Percentiles rank a stretch among this genome's conserved stretches.
These are phyloP conservation scores for Heliconius charithonia DNA, from an alignment of 2,888 invertebrate genomes.

Conservation along the genomic window DNA sequence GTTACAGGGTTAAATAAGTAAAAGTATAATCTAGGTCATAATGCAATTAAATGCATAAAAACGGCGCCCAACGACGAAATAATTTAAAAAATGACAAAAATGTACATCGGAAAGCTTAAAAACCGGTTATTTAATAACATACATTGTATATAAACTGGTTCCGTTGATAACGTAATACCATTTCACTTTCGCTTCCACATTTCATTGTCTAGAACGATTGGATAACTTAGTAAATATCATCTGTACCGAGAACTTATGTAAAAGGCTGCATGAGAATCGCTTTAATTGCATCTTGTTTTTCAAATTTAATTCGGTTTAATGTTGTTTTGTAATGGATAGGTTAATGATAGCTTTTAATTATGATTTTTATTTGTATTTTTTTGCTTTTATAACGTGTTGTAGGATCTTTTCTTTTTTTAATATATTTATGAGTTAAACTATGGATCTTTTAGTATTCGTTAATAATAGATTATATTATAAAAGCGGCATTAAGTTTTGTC, in stretches of 20 bases:
- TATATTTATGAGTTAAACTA: background rate
- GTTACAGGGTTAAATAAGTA: background rate
- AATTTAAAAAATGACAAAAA: conserved; percentile 28
- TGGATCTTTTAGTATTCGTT: no score
- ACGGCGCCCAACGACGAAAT: background rate
- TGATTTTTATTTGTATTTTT: conserved; percentile 51
- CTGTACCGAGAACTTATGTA: conserved; percentile 70
- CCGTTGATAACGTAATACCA: conserved; percentile 73
- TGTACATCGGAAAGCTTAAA: conserved; percentile 38
- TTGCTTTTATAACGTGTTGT: background rate
- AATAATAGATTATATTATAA: no score
- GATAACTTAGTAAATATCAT: conserved; percentile 78
- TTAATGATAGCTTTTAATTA: background rate
- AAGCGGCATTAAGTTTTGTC: no score
- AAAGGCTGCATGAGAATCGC: conserved; percentile 70
- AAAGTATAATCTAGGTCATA: conserved; percentile 11
- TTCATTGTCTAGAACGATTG: conserved; percentile 79
- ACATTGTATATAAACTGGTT: conserved; percentile 49
- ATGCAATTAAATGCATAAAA: conserved; percentile 2
- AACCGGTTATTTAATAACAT: conserved; percentile 48
- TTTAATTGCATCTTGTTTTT: conserved; percentile 71
- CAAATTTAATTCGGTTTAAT: conserved; percentile 55
- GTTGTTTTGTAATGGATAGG: conserved; percentile 16
- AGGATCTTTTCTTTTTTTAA: conserved; percentile 11
- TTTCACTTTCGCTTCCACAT: conserved; percentile 80